Evolutionary conservation across 1,140 invertebrate genomes (phyloP).

Genomic region (Leptinotarsa defecta): DNA sequence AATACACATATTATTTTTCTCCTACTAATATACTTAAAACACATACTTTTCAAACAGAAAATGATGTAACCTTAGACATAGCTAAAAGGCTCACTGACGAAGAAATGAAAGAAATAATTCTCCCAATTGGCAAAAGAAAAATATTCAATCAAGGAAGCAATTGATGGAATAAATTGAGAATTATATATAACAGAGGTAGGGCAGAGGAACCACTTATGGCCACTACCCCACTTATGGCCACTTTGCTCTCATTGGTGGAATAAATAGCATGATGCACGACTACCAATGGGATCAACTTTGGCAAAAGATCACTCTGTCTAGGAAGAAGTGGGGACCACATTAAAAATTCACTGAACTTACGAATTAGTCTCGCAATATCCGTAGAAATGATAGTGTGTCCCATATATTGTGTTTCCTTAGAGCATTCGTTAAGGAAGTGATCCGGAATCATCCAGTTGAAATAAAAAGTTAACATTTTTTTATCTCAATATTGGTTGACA

Average conservation of each 20-base stretch:
- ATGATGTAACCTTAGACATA: too few species aligned
- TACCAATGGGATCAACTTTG: constrained; percentile 2
- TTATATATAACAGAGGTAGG: too few species aligned
- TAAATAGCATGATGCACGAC: neutral
- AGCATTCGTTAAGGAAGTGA: constrained; percentile 5
- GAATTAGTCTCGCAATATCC: constrained; percentile 8
- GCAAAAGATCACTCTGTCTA: constrained; percentile 8
- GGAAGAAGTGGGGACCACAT: constrained; percentile 7
- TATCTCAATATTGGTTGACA: constrained; percentile 3
- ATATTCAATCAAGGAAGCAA: too few species aligned
- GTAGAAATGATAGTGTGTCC: neutral
- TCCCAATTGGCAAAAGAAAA: too few species aligned
- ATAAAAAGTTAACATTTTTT: constrained; percentile 4
- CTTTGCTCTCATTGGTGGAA: neutral
- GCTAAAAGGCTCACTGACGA: too few species aligned
- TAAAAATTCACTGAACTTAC: constrained; percentile 6
- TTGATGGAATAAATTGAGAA: too few species aligned
- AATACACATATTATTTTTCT: too few species aligned
- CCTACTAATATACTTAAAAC: too few species aligned
- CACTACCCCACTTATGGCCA: neutral
- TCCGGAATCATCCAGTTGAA: constrained; percentile 5
- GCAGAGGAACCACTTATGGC: constrained; percentile 7
- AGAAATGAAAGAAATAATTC: too few species aligned
- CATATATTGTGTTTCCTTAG: neutral
- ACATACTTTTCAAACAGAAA: too few species aligned